phyloP scores from a whole-genome alignment of 2,797 vertebrate species.

The Ambastaia sidthimunki region DNA sequence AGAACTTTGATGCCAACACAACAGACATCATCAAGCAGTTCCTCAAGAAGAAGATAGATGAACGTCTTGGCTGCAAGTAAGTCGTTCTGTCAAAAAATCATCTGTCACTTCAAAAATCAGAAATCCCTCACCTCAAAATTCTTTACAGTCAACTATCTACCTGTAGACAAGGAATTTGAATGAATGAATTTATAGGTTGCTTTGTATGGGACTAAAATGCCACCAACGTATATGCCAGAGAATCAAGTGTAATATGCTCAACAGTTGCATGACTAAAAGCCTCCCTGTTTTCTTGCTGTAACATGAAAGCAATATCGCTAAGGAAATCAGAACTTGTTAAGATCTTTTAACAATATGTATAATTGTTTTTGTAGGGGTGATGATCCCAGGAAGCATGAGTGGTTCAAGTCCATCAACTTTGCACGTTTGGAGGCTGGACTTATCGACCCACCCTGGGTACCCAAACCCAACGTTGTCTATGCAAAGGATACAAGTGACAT shows the following conservation, averaged over 20 bases:
- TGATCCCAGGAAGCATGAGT: conserved; percentile 89
- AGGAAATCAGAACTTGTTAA: background rate
- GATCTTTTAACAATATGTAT: background rate
- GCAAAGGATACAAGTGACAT: conserved; percentile 91
- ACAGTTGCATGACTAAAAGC: no score
- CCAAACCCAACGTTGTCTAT: conserved; percentile 92
- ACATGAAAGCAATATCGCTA: background rate
- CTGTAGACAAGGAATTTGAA: background rate
- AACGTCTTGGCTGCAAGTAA: conserved; percentile 91
- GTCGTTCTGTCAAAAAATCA: conserved; percentile 44
- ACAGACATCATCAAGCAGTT: conserved; percentile 88
- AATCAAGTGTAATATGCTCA: no score
- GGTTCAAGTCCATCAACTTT: conserved; percentile 92
- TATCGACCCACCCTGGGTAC: conserved; percentile 86
- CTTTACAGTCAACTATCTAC: background rate
- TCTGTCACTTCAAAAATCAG: background rate
- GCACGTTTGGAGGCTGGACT: conserved; percentile 89
- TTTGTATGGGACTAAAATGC: background rate
- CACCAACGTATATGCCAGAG: background rate
- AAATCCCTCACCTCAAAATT: background rate
- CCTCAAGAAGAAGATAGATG: conserved; percentile 87
- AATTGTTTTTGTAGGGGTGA: conserved; percentile 72
- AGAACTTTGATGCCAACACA: conserved; percentile 82
- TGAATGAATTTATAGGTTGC: background rate
- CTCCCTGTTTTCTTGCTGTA: background rate